Conservation (phyloP, 2,797 vertebrate species). For the Yasuhikotakia modesta region DNA sequence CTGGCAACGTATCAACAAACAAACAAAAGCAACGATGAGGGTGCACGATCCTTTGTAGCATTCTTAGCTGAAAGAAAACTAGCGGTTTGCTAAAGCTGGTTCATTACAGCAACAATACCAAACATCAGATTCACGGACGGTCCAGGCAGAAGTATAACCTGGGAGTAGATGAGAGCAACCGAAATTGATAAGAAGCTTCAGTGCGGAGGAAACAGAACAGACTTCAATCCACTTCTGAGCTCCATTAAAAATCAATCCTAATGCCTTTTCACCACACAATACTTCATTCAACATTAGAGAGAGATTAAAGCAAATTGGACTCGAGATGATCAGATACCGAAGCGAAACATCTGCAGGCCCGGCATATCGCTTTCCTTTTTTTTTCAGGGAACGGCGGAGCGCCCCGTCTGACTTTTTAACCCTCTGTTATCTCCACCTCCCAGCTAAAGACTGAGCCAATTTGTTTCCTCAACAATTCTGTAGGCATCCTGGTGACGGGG, state of each 20-base stretch:
- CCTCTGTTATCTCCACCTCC: conserved; percentile 33
- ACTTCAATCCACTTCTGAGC: conserved; percentile 50
- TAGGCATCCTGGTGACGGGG: conserved; percentile 26
- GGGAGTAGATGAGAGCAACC: conserved; percentile 30
- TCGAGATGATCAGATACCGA: conserved; percentile 55
- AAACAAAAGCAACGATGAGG: conserved; percentile 16
- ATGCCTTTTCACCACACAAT: conserved; percentile 55
- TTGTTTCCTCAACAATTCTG: conserved; percentile 40
- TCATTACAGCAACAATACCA: conserved; percentile 19
- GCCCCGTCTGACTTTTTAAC: conserved; percentile 42
- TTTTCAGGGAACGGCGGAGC: conserved; percentile 28
- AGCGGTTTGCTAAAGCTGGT: background rate
- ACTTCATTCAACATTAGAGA: conserved; percentile 53
- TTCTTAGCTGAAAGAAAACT: background rate
- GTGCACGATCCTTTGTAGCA: background rate
- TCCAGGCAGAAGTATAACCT: background rate
- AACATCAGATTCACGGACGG: background rate
- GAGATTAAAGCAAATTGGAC: conserved; percentile 56
- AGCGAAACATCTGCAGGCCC: conserved; percentile 38
- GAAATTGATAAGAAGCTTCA: conserved; percentile 38
- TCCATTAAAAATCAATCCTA: conserved; percentile 60
- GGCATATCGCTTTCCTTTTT: conserved; percentile 34
- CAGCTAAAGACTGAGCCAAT: conserved; percentile 34
- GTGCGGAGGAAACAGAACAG: conserved; percentile 24
- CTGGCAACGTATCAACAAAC: background rate